Evolutionary conservation across 2,888 invertebrate genomes (phyloP).

Genomic region (Sinhomidia bicolor): DNA sequence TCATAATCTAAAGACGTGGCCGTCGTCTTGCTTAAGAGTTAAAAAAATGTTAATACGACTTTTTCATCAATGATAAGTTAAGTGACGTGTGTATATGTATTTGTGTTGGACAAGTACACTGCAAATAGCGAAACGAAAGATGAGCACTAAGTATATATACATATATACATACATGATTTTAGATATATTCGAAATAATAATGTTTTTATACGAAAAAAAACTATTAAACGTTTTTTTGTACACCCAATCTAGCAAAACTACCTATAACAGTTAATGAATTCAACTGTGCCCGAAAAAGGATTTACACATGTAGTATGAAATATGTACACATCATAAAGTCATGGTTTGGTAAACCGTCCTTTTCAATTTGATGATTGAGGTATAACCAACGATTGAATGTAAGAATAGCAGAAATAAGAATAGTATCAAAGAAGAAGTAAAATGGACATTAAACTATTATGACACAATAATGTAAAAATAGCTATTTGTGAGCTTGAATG

Average conservation of each 20-base stretch:
- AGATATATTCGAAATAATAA: neutral
- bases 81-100: conserved; percentile 2
- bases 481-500: neutral
- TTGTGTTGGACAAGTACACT: neutral
- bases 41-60: neutral
- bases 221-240: conserved; percentile 4
- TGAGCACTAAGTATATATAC: conserved; percentile 8
- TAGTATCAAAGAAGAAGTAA: neutral
- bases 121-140: conserved; percentile 21
- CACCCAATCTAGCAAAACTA: conserved; percentile 24
- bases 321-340: conserved; percentile 47
- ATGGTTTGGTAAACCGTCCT: conserved; percentile 46
- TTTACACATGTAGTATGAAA: conserved; percentile 54
- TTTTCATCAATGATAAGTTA: conserved; percentile 15
- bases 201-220: neutral
- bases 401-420: neutral
- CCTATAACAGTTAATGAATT: conserved; percentile 57
- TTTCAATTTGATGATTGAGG: conserved; percentile 33
- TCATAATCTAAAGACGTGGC: conserved; percentile 32
- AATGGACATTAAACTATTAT: neutral
- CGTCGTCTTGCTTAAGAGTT: conserved; percentile 3
- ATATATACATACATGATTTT: neutral
- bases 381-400: neutral
- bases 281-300: conserved; percentile 60
- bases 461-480: neutral